These are phyloP conservation scores for Sylvietta virens DNA, from an alignment of 2,113 vertebrate genomes.

Conservation along the genomic window DNA sequence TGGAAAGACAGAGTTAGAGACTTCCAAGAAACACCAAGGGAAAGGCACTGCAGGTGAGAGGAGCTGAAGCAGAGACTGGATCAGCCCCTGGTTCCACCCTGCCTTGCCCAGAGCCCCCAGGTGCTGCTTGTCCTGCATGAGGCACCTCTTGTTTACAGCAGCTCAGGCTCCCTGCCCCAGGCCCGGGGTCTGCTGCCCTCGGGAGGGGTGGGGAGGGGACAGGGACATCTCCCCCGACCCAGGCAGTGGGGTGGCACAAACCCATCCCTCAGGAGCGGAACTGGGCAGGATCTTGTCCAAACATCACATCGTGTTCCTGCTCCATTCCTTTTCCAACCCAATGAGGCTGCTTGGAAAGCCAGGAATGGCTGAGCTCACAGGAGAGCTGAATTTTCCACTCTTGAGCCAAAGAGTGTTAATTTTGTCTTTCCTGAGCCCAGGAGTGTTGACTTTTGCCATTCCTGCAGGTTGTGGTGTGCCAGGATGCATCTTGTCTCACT, in stretches of 20 bases:
- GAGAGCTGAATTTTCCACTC: background rate
- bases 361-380: background rate
- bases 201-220: background rate
- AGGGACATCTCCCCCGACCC: background rate
- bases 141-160: background rate
- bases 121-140: background rate
- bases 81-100: background rate
- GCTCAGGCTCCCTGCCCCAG: background rate
- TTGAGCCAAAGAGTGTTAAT: background rate
- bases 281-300: background rate
- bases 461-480: background rate
- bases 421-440: background rate
- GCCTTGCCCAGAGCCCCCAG: background rate
- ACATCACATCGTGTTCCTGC: accelerated
- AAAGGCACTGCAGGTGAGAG: background rate
- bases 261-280: background rate
- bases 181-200: accelerated
- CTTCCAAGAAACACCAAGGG: background rate
- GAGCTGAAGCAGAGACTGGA: background rate
- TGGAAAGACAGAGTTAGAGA: background rate
- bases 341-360: background rate
- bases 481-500: background rate
- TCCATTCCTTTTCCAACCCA: background rate
- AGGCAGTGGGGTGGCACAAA: background rate
- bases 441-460: background rate